Percentiles rank a stretch among this genome's conserved stretches.
Evolutionary conservation across 2,113 vertebrate species (phyloP).

Genomic region (Puntigrus tetrazona): DNA sequence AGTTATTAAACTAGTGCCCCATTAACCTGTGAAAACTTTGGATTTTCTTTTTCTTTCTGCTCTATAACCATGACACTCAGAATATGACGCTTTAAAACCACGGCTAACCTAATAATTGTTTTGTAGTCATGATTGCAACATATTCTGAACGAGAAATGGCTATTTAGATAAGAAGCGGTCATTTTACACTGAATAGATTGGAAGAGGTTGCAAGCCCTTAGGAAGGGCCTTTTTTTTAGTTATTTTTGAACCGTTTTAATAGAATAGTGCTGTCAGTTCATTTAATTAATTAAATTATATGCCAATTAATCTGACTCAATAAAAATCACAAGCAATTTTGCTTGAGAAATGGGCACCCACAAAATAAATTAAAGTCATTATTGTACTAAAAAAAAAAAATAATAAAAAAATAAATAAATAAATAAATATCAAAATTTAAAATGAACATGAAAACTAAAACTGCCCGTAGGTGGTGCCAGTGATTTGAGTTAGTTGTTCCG

Average conservation of each 20-base stretch:
- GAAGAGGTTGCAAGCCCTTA: background rate
- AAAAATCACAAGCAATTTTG: too few relatives aligned
- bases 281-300: too few relatives aligned
- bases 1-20: conserved; percentile 32
- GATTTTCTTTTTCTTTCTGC: conserved; percentile 2
- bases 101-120: background rate
- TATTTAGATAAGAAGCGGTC: background rate
- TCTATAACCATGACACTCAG: background rate
- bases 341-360: too few relatives aligned
- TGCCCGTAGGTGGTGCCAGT: too few relatives aligned
- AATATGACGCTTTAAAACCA: conserved; percentile 13
- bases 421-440: too few relatives aligned
- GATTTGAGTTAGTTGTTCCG: too few relatives aligned
- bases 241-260: background rate
- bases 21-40: conserved; percentile 36
- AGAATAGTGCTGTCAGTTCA: too few relatives aligned
- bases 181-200: background rate
- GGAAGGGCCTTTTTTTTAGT: background rate
- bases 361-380: too few relatives aligned
- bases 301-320: too few relatives aligned
- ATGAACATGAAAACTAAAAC: background rate
- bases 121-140: background rate
- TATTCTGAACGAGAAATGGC: background rate
- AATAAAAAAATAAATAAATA: too few relatives aligned
- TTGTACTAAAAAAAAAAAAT: too few relatives aligned